Conservation (phyloP, 1,140 invertebrate genomes). For the Harlomillsia oculata region DNA sequence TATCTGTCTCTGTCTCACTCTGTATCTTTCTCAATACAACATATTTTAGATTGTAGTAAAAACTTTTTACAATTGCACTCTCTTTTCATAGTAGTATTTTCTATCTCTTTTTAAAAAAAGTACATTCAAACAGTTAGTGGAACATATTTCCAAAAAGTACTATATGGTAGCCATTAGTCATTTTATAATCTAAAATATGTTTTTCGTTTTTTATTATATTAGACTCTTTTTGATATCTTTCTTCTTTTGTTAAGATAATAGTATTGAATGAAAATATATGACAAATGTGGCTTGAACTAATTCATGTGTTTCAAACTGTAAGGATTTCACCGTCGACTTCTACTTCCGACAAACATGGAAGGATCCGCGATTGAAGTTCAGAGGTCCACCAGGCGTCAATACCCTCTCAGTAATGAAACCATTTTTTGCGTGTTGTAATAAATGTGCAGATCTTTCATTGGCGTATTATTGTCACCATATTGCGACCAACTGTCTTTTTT, state of each 20-base stretch:
- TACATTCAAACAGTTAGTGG: conserved; percentile 9
- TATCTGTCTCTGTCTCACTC: conserved; percentile 29
- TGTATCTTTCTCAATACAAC: not conserved
- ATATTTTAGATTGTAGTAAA: not conserved
- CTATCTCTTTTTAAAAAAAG: conserved; percentile 23
- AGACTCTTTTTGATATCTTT: not conserved
- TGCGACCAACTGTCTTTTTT: too few relatives aligned
- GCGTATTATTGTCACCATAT: too few relatives aligned
- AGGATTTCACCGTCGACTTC: conserved; percentile 98
- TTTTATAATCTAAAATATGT: too few relatives aligned
- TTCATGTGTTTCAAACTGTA: conserved; percentile 73
- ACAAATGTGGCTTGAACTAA: conserved; percentile 22
- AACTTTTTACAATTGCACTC: conserved; percentile 9
- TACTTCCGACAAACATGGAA: conserved; percentile 99
- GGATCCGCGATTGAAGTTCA: conserved; percentile 84
- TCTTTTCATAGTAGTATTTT: conserved; percentile 13
- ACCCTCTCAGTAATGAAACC: conserved; percentile 56
- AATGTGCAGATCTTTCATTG: too few relatives aligned
- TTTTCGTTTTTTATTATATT: not conserved
- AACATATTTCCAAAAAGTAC: too few relatives aligned
- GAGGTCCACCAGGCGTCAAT: conserved; percentile 72
- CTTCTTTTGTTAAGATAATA: not conserved
- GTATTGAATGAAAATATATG: conserved; percentile 23
- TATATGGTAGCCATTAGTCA: not conserved
- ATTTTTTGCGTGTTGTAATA: too few relatives aligned